Conservation (phyloP, 2,113 vertebrate species). For the Pao palembangensis region DNA sequence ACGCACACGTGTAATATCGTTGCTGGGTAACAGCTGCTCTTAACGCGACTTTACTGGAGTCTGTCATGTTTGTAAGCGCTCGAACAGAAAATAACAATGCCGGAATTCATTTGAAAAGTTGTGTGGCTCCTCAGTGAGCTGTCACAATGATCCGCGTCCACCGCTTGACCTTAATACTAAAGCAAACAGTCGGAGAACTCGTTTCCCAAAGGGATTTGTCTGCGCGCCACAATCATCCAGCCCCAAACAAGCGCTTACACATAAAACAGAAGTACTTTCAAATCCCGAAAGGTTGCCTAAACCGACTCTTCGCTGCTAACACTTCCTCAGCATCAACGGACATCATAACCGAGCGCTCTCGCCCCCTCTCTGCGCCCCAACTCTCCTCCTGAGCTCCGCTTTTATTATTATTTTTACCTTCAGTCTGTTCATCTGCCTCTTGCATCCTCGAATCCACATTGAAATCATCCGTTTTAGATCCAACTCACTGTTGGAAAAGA, state of each 20-base stretch:
- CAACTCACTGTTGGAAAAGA: slow-evolving; percentile 56
- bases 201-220: slow-evolving; percentile 13
- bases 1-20: slow-evolving; percentile 19
- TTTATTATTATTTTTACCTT: slow-evolving; percentile 66
- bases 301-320: no score
- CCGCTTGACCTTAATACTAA: slow-evolving; percentile 8
- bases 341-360: slow-evolving; percentile 22
- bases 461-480: slow-evolving; percentile 62
- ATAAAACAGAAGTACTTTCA: no score
- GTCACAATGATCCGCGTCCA: slow-evolving; percentile 12
- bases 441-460: slow-evolving; percentile 76
- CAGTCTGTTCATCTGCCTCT: slow-evolving; percentile 73
- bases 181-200: slow-evolving; percentile 11
- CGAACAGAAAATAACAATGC: neutral
- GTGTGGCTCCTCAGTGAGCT: slow-evolving; percentile 5
- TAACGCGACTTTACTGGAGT: slow-evolving; percentile 3
- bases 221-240: neutral
- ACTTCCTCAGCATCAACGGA: no score
- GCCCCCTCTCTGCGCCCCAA: slow-evolving; percentile 38
- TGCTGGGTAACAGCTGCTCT: slow-evolving; percentile 14
- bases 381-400: slow-evolving; percentile 42
- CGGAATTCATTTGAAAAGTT: neutral
- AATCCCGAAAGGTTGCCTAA: no score
- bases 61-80: neutral
- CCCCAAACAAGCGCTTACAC: neutral